Evolutionary conservation across 2,113 vertebrate genomes (phyloP).

Genomic region (Antechinus stuartii): DNA sequence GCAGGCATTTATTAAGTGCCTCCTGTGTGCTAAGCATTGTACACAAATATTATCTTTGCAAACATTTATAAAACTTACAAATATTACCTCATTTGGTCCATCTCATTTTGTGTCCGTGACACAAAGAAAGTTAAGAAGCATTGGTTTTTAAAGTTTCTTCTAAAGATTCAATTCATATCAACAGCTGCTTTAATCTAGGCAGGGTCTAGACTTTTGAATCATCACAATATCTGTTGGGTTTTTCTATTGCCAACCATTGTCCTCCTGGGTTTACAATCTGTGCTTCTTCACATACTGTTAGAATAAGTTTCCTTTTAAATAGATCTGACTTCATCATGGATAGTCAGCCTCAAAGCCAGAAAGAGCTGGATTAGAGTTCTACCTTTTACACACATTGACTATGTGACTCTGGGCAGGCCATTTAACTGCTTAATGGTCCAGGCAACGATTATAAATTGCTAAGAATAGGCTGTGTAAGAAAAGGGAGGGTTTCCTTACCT

Average conservation of each 20-base stretch:
- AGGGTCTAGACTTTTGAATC: background rate
- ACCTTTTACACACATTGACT: background rate
- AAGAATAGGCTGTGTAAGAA: background rate
- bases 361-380: background rate
- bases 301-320: background rate
- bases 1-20: background rate
- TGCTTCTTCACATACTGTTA: background rate
- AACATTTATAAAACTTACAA: background rate
- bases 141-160: background rate
- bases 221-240: background rate
- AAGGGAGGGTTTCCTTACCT: background rate
- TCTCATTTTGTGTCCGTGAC: too few species aligned
- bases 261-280: background rate
- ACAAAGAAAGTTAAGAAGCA: background rate
- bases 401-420: background rate
- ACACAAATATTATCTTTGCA: background rate
- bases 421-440: background rate
- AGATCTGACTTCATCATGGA: background rate
- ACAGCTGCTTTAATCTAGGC: background rate
- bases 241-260: background rate
- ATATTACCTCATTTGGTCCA: background rate
- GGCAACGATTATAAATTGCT: background rate
- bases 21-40: background rate
- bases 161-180: background rate
- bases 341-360: background rate